phyloP scores from a whole-genome alignment of 2,888 invertebrate genomes.

The Empis livida region DNA sequence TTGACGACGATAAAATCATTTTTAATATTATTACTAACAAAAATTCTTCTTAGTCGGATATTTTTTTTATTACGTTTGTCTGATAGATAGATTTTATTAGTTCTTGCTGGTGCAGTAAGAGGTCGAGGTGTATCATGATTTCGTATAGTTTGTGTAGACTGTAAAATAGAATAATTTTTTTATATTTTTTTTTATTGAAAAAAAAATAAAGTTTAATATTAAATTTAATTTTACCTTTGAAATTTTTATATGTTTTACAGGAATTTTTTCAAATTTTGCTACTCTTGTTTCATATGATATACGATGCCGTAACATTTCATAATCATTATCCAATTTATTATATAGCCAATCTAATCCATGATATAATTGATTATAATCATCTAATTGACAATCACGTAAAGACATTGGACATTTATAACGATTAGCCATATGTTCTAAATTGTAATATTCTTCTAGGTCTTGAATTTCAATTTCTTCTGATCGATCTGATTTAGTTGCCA shows the following conservation, averaged over 20 bases:
- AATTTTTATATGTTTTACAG: not conserved
- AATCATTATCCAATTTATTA: not conserved
- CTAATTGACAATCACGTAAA: not conserved
- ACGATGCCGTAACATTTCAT: not conserved
- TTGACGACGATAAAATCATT: too few species aligned
- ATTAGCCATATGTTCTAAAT: slow-evolving; percentile 21
- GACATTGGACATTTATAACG: slow-evolving; percentile 12
- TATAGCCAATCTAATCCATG: not conserved
- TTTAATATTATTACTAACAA: not conserved
- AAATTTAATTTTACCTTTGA: not conserved
- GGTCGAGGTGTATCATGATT: not conserved
- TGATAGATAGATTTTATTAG: not conserved
- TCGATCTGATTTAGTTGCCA: slow-evolving; percentile 23
- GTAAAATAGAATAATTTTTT: too few species aligned
- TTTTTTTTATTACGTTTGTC: not conserved
- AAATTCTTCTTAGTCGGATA: not conserved
- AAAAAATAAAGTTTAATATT: not conserved
- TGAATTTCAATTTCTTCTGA: slow-evolving; percentile 23
- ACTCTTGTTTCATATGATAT: not conserved
- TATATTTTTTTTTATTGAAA: not conserved
- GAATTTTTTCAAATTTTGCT: not conserved
- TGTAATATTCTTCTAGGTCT: slow-evolving; percentile 28
- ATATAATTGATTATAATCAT: not conserved
- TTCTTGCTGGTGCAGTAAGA: not conserved
- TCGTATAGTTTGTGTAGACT: not conserved